These are phyloP conservation scores for Ectemnius cavifrons DNA, from an alignment of 2,888 invertebrate genomes.

Conservation along the genomic window DNA sequence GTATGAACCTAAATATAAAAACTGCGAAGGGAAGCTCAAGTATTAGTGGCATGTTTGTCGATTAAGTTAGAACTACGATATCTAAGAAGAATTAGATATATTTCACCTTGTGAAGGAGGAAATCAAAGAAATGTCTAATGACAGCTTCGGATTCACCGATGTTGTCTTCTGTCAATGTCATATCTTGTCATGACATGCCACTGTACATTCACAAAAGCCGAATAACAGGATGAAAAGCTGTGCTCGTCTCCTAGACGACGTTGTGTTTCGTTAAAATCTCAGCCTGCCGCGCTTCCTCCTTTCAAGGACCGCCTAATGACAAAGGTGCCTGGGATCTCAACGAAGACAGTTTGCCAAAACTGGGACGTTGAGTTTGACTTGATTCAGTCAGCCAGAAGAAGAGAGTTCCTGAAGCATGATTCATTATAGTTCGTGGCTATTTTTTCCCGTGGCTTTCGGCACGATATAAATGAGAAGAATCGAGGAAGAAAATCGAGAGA, in stretches of 20 bases:
- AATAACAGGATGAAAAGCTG: constrained; percentile 46
- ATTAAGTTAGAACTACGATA: no score
- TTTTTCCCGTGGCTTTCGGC: no score
- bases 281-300: constrained; percentile 27
- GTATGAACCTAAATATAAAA: no score
- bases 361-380: constrained; percentile 12
- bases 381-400: not conserved
- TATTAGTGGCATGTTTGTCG: no score
- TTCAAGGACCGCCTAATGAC: constrained; percentile 29
- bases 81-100: no score
- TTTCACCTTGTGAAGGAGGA: no score
- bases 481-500: no score
- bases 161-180: not conserved
- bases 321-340: constrained; percentile 9
- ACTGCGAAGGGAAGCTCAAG: no score
- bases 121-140: no score
- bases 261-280: constrained; percentile 52
- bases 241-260: constrained; percentile 29
- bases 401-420: not conserved
- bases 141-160: no score
- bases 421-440: not conserved
- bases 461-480: no score
- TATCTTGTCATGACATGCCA: not conserved
- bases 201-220: constrained; percentile 1
- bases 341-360: constrained; percentile 31